A percentile compares a stretch with the other conserved stretches of the same genome.
phyloP scores from a whole-genome alignment of 2,888 invertebrate species.

The Drosophila hamatofila region DNA sequence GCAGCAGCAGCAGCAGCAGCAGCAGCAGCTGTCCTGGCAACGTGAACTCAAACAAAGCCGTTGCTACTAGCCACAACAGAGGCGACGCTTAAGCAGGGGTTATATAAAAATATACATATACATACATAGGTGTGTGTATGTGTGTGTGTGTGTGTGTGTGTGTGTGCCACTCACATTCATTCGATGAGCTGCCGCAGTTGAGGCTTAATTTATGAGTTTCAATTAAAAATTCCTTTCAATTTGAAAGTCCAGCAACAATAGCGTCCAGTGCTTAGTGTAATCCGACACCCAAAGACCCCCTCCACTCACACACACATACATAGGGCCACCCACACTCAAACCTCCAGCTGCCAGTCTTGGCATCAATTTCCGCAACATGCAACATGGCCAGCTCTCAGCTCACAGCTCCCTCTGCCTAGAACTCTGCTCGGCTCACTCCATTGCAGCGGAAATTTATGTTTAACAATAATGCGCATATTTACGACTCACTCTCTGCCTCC shows the following conservation, averaged over 20 bases:
- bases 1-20: constrained; percentile 16
- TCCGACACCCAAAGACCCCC: background rate
- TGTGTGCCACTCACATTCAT: constrained; percentile 13
- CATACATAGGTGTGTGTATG: background rate
- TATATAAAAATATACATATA: constrained; percentile 12
- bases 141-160: too few species aligned
- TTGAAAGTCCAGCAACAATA: constrained; percentile 55
- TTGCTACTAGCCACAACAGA: constrained; percentile 3
- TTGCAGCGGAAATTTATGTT: constrained; percentile 77
- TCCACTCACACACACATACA: background rate
- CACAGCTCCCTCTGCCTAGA: background rate
- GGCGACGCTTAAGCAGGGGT: background rate
- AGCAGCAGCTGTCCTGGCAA: constrained; percentile 16
- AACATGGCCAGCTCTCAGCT: constrained; percentile 22
- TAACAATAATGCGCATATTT: constrained; percentile 72
- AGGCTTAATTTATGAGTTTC: constrained; percentile 76
- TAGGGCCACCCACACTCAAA: background rate
- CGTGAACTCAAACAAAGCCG: constrained; percentile 18
- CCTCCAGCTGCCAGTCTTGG: constrained; percentile 9
- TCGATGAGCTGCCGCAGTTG: constrained; percentile 34
- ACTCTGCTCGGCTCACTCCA: background rate
- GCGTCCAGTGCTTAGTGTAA: constrained; percentile 40
- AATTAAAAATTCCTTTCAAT: constrained; percentile 75
- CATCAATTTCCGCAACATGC: constrained; percentile 56
- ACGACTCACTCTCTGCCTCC: constrained; percentile 23